Conservation (phyloP, 2,113 vertebrate species). For the Microcebus griseorufus region DNA sequence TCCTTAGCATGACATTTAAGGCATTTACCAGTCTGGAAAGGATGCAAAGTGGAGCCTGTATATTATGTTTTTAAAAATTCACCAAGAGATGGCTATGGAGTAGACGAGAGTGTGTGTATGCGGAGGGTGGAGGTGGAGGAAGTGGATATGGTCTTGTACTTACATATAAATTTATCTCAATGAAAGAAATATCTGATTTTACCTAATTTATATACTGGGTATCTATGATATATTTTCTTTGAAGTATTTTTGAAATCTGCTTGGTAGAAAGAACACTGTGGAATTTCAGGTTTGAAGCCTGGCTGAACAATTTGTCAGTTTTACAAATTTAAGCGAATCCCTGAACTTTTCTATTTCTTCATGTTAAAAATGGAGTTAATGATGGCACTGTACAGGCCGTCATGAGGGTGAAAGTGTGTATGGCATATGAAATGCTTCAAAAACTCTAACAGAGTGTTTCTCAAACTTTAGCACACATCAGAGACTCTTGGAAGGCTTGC, state of each 20-base stretch:
- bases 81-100: neutral
- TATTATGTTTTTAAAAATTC: neutral
- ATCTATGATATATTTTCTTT: neutral
- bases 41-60: neutral
- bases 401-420: neutral
- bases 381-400: neutral
- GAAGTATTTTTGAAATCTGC: neutral
- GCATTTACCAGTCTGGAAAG: neutral
- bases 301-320: neutral
- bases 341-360: neutral
- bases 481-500: neutral
- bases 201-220: neutral
- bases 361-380: neutral
- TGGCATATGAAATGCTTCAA: neutral
- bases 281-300: neutral
- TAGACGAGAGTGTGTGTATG: neutral
- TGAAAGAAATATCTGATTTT: neutral
- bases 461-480: neutral
- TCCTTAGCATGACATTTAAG: neutral
- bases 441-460: neutral
- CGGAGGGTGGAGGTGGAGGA: accelerated
- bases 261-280: neutral
- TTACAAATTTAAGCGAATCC: neutral
- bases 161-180: neutral
- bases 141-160: neutral